Evolutionary conservation across 2,113 vertebrate species (phyloP).

Genomic region (Hemiprocne comata): DNA sequence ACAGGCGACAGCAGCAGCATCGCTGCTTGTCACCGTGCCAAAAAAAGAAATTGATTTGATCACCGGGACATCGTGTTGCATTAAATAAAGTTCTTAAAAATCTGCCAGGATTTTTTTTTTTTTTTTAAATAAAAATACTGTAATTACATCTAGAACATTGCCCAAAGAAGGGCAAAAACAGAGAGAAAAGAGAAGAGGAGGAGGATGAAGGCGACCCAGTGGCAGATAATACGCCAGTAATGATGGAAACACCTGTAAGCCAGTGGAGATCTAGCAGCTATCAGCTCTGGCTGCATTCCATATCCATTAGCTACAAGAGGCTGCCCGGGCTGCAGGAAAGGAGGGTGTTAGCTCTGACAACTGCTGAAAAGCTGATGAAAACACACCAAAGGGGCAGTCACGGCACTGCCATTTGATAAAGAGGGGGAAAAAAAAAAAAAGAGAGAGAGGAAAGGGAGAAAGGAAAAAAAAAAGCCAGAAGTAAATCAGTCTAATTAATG

Average conservation of each 20-base stretch:
- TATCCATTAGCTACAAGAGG: constrained; percentile 72
- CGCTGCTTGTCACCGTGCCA: constrained; percentile 69
- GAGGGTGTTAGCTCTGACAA: constrained; percentile 71
- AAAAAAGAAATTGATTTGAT: constrained; percentile 70
- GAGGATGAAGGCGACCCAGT: constrained; percentile 33
- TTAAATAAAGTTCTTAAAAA: constrained; percentile 62
- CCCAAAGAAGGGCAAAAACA: constrained; percentile 14
- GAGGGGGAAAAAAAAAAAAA: neutral
- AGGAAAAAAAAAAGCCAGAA: constrained; percentile 34
- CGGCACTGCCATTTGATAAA: constrained; percentile 65
- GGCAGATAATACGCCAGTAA: constrained; percentile 50
- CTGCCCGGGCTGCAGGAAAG: constrained; percentile 63
- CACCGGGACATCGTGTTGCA: constrained; percentile 65
- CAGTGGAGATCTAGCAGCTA: constrained; percentile 67
- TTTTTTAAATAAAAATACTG: neutral
- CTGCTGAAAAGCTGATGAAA: constrained; percentile 75
- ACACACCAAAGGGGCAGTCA: constrained; percentile 71
- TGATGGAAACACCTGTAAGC: constrained; percentile 77
- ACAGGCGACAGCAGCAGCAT: constrained; percentile 71
- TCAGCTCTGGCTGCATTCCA: constrained; percentile 75
- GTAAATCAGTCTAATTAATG: constrained; percentile 85
- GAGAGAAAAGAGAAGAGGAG: neutral
- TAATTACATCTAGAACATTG: constrained; percentile 68
- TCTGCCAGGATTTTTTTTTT: constrained; percentile 10
- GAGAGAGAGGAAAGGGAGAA: neutral